phyloP scores from a whole-genome alignment of 2,113 vertebrate species.

The Indicator maculatus region DNA sequence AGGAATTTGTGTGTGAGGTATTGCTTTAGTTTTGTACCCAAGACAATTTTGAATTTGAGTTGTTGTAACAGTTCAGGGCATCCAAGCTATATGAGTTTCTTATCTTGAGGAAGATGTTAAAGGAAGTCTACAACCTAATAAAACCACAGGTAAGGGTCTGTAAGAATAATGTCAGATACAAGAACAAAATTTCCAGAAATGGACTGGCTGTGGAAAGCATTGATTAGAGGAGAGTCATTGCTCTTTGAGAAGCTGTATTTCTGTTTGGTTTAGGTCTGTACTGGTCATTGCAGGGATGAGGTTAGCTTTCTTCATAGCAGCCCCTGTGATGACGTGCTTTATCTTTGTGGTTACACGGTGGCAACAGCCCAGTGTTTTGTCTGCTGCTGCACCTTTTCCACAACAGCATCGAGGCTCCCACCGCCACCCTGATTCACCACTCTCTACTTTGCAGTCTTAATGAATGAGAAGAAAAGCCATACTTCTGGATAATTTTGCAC shows the following conservation, averaged over 20 bases:
- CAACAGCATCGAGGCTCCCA: neutral
- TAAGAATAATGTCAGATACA: neutral
- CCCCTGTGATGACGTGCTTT: neutral
- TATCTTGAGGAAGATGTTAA: neutral
- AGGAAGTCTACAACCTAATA: neutral
- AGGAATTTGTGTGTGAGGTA: neutral
- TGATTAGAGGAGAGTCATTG: neutral
- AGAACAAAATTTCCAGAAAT: neutral
- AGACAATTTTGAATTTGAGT: neutral
- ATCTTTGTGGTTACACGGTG: neutral
- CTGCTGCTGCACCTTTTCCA: neutral
- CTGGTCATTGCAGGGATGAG: neutral
- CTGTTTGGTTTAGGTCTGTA: neutral
- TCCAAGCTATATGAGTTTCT: neutral
- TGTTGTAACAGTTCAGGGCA: neutral
- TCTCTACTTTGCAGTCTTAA: neutral
- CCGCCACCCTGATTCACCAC: neutral
- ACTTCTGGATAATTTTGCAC: neutral
- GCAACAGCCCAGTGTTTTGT: neutral
- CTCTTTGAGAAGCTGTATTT: neutral
- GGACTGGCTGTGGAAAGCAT: neutral
- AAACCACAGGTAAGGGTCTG: neutral
- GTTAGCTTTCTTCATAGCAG: neutral
- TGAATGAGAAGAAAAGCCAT: neutral
- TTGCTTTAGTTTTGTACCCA: neutral